Percentiles rank a stretch among this genome's conserved stretches.
Conservation (phyloP, 2,888 invertebrate species). For the Drosophila suboccidentalis region DNA sequence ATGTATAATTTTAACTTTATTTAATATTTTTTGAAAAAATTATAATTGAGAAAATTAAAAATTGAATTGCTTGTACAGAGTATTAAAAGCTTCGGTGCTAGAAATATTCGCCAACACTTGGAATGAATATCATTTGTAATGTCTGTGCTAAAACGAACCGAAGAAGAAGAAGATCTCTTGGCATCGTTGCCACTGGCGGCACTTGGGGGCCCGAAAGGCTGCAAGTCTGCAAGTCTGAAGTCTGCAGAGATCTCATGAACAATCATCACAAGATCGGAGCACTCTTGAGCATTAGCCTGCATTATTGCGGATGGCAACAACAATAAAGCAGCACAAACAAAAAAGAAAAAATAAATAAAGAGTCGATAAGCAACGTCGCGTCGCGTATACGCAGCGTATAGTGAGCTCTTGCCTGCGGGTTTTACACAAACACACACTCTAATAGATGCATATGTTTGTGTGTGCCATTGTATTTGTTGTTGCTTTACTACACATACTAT, state of each 20-base stretch:
- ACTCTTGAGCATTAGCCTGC: constrained; percentile 59
- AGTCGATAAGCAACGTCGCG: constrained; percentile 57
- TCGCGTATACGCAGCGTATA: constrained; percentile 74
- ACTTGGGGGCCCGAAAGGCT: constrained; percentile 32
- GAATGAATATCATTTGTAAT: constrained; percentile 42
- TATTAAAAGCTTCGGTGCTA: neutral
- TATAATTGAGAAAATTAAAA: too few relatives aligned
- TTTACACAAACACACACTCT: constrained; percentile 6
- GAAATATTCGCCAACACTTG: neutral
- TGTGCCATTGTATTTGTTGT: constrained; percentile 44
- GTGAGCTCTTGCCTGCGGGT: constrained; percentile 36
- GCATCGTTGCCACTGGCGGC: constrained; percentile 28
- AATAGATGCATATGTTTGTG: constrained; percentile 15
- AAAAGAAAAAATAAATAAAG: constrained; percentile 6
- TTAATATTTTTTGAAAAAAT: too few relatives aligned
- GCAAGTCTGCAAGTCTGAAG: constrained; percentile 10
- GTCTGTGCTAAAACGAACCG: constrained; percentile 34
- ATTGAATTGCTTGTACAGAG: constrained; percentile 11
- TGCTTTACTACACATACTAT: constrained; percentile 68
- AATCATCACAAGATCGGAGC: constrained; percentile 42
- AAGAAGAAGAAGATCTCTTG: constrained; percentile 26
- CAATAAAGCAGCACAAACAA: constrained; percentile 3
- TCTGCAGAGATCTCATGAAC: constrained; percentile 38
- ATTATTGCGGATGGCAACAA: constrained; percentile 43
- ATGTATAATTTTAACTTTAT: too few relatives aligned